These are phyloP conservation scores for Pogonomyrmex barbatus DNA, from an alignment of 1,140 invertebrate genomes.

Conservation along the genomic window DNA sequence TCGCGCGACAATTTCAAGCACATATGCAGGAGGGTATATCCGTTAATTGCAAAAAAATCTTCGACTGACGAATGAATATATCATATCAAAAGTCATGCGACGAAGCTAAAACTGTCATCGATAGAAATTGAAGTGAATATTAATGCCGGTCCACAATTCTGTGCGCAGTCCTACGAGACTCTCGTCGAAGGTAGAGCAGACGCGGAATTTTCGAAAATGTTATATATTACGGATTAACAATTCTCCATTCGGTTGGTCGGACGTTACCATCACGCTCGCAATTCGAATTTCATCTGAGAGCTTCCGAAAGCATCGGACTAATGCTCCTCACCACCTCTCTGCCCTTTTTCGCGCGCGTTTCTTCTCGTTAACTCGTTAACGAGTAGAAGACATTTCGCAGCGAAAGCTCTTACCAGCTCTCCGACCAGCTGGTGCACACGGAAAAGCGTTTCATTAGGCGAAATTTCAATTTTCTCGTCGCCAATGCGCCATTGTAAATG, in stretches of 20 bases:
- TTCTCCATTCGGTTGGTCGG: conserved; percentile 58
- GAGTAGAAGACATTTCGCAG: conserved; percentile 73
- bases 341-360: conserved; percentile 69
- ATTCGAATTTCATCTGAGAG: conserved; percentile 44
- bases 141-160: not conserved
- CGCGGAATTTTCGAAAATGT: conserved; percentile 35
- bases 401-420: conserved; percentile 30
- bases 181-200: conserved; percentile 6
- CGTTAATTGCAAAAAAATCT: conserved; percentile 49
- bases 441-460: conserved; percentile 48
- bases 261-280: conserved; percentile 58
- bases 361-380: conserved; percentile 78
- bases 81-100: conserved; percentile 14
- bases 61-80: not conserved
- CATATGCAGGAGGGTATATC: conserved; percentile 8
- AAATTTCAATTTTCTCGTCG: conserved; percentile 75
- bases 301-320: conserved; percentile 65
- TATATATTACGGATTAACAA: conserved; percentile 74
- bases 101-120: conserved; percentile 15
- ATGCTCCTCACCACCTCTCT: not conserved
- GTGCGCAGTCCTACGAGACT: not conserved
- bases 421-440: conserved; percentile 17
- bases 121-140: not conserved
- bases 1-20: conserved; percentile 1
- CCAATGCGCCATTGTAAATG: conserved; percentile 7